Percentiles rank a stretch among this genome's conserved stretches.
phyloP scores from a whole-genome alignment of 2,113 vertebrate species.

The Regulus satrapa region DNA sequence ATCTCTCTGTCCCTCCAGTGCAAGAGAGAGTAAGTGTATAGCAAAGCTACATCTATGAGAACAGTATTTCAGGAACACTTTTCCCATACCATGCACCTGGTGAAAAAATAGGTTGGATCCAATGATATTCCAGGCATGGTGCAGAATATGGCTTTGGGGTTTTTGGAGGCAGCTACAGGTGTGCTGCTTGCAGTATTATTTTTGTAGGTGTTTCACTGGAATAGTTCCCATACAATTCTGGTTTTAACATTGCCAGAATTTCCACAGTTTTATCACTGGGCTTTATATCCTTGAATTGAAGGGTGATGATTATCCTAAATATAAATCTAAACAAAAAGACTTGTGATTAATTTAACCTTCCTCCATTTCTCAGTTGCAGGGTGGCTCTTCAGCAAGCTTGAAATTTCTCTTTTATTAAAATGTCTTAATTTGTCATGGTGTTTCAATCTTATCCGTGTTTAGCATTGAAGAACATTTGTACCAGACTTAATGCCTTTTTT shows the following conservation, averaged over 20 bases:
- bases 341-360: background rate
- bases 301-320: background rate
- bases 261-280: background rate
- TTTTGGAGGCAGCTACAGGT: background rate
- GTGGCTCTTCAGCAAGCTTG: background rate
- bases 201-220: background rate
- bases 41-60: background rate
- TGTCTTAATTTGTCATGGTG: background rate
- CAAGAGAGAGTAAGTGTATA: background rate
- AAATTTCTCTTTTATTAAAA: background rate
- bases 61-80: background rate
- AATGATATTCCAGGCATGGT: background rate
- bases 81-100: accelerated
- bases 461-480: background rate
- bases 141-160: background rate
- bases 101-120: background rate
- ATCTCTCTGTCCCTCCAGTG: background rate
- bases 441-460: background rate
- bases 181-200: background rate
- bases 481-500: background rate
- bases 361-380: background rate
- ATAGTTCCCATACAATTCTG: background rate
- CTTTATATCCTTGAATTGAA: background rate
- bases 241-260: background rate
- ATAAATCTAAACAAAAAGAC: background rate